Evolutionary conservation across 2,113 vertebrate species (phyloP), one percentile per base, ranked within the genome.

Genomic region (Climacteris rufus): DNA sequence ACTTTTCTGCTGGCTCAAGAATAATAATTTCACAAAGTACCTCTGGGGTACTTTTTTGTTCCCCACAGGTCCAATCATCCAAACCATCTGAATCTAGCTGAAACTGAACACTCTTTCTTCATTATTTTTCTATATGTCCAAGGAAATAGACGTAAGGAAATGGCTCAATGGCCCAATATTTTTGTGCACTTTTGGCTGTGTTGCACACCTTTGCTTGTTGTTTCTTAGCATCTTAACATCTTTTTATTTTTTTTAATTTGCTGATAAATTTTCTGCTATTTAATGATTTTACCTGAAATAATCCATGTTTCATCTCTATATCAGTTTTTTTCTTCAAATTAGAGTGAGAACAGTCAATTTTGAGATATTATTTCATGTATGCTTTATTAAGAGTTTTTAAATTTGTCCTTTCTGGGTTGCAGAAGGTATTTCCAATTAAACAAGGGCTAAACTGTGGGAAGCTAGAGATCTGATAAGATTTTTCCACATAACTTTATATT

Each of bases 11-110:
- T 93, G 59, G 35, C 42, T 92, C 72, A 91, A 77, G 50, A 92
- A 60, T 85, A 96, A 89, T 87, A 96, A 90, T 89, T 95, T 90
- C 37, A 82, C 39, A 64, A 63, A 69, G 31, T 63, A 77, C 42
- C 79, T 90, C 24, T 68, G 56, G 85, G 83, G 42, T 87, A 65
- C 70, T 80, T 93, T 80, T 93, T 88, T 87, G n/a, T 77, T 54
- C 56, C 75, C 87, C 69, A 57, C 47, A 80, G 63, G 47, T 79
- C 30, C 50, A 84, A 72, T 95, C 83, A 83, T 87, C 42, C 23
- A 87, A 91, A 80, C 13, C 11, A 45, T 50, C 66, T 3, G 14
- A 89, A 92, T 63, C 37, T 89, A 89, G 68, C 64, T 84, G 76
- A 92, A 82, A 81, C 49, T 50, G 63, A 95, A 76, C 64, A 69